Conservation (phyloP, 2,113 vertebrate genomes). For the Equus quagga region DNA sequence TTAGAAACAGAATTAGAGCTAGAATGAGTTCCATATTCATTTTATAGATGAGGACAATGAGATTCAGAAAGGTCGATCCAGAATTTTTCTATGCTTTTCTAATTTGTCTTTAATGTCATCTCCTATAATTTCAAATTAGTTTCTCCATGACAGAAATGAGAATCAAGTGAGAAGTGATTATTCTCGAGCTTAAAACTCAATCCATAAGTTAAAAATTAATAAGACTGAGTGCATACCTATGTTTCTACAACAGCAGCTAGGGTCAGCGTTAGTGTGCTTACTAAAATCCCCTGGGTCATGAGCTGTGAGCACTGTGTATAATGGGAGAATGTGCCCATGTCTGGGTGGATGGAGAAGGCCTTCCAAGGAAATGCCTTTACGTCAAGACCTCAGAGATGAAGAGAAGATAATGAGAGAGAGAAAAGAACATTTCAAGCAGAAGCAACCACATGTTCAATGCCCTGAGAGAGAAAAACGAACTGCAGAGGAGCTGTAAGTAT, state of each 20-base stretch:
- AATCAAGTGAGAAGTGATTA: slow-evolving; percentile 34
- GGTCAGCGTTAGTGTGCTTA: not conserved
- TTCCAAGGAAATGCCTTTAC: slow-evolving; percentile 28
- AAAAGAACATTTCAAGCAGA: slow-evolving; percentile 36
- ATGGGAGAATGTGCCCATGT: not conserved
- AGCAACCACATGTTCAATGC: not conserved
- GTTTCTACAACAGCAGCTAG: slow-evolving; percentile 25
- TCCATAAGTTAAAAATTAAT: slow-evolving; percentile 17
- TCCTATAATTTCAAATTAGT: slow-evolving; percentile 40
- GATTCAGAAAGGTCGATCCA: not conserved
- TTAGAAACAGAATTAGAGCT: slow-evolving; percentile 42
- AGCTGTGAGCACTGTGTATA: not conserved
- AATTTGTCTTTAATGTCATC: slow-evolving; percentile 29
- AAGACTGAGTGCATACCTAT: not conserved
- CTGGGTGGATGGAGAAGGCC: not conserved
- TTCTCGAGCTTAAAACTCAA: not conserved
- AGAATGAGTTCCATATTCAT: slow-evolving; percentile 25
- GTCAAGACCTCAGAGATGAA: not conserved
- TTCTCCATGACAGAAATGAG: slow-evolving; percentile 36
- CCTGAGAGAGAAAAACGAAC: slow-evolving; percentile 7
- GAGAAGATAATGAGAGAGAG: not conserved
- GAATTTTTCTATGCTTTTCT: slow-evolving; percentile 11
- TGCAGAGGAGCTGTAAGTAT: not conserved
- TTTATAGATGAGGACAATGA: slow-evolving; percentile 18
- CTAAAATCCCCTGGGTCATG: not conserved